These are phyloP conservation scores for Entosphenus tridentatus DNA, from an alignment of 2,113 vertebrate genomes.

Conservation along the genomic window DNA sequence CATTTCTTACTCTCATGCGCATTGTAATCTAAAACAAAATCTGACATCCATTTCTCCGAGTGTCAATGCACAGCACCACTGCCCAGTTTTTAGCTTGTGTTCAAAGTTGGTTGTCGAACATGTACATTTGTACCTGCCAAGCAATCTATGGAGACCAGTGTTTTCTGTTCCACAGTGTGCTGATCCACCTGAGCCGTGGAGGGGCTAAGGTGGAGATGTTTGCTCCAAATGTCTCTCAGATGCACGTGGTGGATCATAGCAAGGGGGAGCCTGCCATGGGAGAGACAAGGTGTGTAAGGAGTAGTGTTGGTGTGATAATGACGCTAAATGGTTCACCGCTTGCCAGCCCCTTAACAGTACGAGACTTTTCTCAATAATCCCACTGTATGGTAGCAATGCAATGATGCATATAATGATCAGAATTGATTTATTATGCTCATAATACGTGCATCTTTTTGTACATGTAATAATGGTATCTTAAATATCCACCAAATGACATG, in stretches of 20 bases:
- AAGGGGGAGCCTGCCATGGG: constrained; percentile 42
- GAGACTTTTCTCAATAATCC: too few relatives aligned
- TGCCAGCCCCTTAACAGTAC: too few relatives aligned
- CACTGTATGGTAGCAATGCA: too few relatives aligned
- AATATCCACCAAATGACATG: too few relatives aligned
- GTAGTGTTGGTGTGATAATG: too few relatives aligned
- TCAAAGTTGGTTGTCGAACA: background rate
- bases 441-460: too few relatives aligned
- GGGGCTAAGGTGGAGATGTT: constrained; percentile 57
- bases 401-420: too few relatives aligned
- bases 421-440: too few relatives aligned
- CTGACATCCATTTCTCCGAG: background rate
- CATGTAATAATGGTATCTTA: too few relatives aligned
- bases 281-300: constrained; percentile 28
- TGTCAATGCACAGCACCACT: background rate
- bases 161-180: constrained; percentile 20
- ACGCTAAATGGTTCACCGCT: too few relatives aligned
- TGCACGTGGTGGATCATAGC: constrained; percentile 72
- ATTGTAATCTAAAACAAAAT: too few relatives aligned
- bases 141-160: background rate
- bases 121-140: background rate
- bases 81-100: background rate
- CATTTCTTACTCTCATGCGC: too few relatives aligned
- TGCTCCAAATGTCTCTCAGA: constrained; percentile 51
- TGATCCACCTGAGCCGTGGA: constrained; percentile 49